phyloP scores from a whole-genome alignment of 2,113 vertebrate species.

The Macrotus californicus region DNA sequence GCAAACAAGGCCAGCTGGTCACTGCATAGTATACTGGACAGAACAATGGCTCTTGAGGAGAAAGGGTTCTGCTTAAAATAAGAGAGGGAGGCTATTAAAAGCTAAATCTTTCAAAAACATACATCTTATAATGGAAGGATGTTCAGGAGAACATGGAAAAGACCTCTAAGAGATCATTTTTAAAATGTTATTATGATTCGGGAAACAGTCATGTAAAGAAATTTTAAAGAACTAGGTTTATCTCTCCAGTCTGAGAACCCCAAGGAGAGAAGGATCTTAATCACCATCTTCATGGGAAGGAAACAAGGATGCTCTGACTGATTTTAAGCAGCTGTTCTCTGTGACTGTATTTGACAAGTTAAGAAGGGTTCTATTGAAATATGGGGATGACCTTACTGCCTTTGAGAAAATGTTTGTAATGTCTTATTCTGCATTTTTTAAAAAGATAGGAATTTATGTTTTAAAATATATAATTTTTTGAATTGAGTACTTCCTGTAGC shows the following conservation, averaged over 20 bases:
- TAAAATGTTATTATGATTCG: conserved; percentile 26
- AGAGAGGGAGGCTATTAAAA: background rate
- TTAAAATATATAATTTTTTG: background rate
- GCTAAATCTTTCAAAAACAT: background rate
- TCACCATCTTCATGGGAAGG: background rate
- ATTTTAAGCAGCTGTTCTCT: conserved; percentile 23
- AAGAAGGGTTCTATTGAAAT: conserved; percentile 9
- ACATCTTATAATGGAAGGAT: background rate
- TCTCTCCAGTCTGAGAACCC: background rate
- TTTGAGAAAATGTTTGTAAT: conserved; percentile 32
- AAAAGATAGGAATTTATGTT: background rate
- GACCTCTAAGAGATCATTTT: background rate
- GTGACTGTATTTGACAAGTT: background rate
- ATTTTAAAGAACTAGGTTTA: conserved; percentile 37
- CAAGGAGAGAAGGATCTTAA: conserved; percentile 39
- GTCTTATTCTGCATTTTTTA: background rate
- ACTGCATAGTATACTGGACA: background rate
- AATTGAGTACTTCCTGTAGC: background rate
- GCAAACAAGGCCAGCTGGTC: background rate
- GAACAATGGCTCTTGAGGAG: background rate
- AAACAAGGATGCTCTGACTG: background rate
- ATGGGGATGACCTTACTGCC: background rate
- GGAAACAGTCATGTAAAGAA: background rate
- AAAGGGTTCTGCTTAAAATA: background rate
- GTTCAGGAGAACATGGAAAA: background rate